Conservation (phyloP, 2,113 vertebrate genomes). For the Castor canadensis region DNA sequence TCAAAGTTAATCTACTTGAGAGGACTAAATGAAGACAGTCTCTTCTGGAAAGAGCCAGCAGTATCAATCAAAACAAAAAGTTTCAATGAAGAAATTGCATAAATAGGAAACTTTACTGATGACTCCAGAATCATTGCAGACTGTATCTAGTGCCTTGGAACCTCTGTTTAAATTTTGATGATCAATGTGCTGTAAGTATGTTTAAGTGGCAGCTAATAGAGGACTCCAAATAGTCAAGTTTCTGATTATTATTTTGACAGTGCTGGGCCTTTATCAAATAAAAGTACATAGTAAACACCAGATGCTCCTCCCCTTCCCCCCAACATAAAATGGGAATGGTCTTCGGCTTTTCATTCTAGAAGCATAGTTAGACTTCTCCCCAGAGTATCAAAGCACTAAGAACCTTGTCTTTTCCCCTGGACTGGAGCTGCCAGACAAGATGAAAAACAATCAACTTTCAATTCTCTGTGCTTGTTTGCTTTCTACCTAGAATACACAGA, state of each 20-base stretch:
- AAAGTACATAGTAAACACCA: not conserved
- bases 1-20: not conserved
- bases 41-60: not conserved
- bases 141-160: not conserved
- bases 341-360: constrained; percentile 1
- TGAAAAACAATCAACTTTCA: constrained; percentile 66
- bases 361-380: not conserved
- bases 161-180: not conserved
- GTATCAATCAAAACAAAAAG: not conserved
- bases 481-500: constrained; percentile 56
- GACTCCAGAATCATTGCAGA: not conserved
- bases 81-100: not conserved
- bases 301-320: not conserved
- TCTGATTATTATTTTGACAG: not conserved
- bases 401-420: not conserved
- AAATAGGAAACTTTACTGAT: not conserved
- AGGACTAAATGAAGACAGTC: not conserved
- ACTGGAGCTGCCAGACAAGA: not conserved
- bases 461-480: constrained; percentile 62
- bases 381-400: not conserved
- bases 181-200: not conserved
- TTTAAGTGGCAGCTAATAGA: not conserved
- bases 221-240: not conserved
- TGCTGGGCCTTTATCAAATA: not conserved
- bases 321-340: not conserved